Base-by-base conservation (phyloP, 1,140 invertebrate species). In the Drosophila lini region DNA sequence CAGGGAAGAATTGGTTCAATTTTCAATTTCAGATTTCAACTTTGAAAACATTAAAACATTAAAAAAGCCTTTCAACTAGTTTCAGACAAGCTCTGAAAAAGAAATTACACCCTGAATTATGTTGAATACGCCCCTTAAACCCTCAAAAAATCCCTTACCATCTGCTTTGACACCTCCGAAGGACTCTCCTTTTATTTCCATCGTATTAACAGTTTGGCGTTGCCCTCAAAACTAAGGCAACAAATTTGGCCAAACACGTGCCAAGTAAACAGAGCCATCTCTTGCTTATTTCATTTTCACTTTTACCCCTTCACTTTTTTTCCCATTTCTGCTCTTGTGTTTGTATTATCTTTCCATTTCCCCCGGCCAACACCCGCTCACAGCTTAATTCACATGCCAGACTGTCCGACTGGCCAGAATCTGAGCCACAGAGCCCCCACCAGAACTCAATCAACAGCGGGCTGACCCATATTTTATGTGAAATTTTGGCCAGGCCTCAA, bases 381-480 rank as follows among this genome's bases (percentile, higher is more conserved):
- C 61, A 67, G 57, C 73, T 84, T 77, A 48, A 77, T 81, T 81
- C 74, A 68, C 55, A 76, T 76, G 45, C 41, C 50, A 59, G 63
- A 34, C 55, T 36, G 55, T 38, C 52, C 63, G 36, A 55, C 22
- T 58, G 69, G 40, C 67, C 67, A 59, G 52, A 71, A 73, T 50
- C 65, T 59, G 47, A 69, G 65, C 61, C 61, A 65, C 36, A 50
- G 36, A 31, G 10, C 34, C 28, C 41, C 50, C 41, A n/a, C 59
- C 62, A 64, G 69, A 88, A 79, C 82, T 85, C 82, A 85, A 85
- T 85, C 83, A 85, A 71, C 75, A 82, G 68, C 44, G 65, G 62
- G 36, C 74, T 86, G 82, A 86, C 82, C 82, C 83, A 86, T 68
- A 86, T 86, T 82, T 79, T 71, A 82, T 75, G 71, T 75, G 47